Base-by-base conservation (phyloP, 2,113 vertebrate genomes). In the Gambusia holbrooki region DNA sequence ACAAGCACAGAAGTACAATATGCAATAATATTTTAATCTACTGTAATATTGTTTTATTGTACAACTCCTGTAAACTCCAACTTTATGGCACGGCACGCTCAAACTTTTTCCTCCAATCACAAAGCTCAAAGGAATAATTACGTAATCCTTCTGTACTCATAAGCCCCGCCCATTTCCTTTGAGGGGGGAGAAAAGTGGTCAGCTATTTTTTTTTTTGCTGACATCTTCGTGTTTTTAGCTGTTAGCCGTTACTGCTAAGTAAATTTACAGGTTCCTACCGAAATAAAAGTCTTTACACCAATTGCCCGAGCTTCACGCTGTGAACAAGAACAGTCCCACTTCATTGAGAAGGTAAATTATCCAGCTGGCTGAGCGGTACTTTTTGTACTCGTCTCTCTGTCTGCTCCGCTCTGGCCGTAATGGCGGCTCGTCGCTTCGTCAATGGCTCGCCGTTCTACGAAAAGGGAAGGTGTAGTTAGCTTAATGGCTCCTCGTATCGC, bases 401-500 rank as follows among this genome's bases (percentile, higher is more conserved):
- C 66, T 71, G 84, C 83, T 80, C 48, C 69, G 88, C 83, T 71
- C 58, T 79, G 74, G 75, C 74, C 71, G 87, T 92, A 91, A 93
- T 92, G 93, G 93, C 93, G 93, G 91, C 90, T 80, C 25, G 82
- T 66, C 61, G 84, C 91, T 80, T 73, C 89, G 90, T 87, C 84
- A 87, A 74, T 90, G 88, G 83, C 79, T 90, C 88, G 90, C 79
- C 84, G 87, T 80, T 89, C 81, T 84, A 87, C 89, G 92, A 90
- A 88, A 86, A 90, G 90, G 88, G 93, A 94, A 94, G 93, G 93
- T 90, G 93, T 90, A 90, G 88, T 90, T 92, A 89, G 92, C 90
- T 87, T 93, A 94, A 94, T 94, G 93, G 94, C 91, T 93, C 91
- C 91, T 84, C 91, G 93, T 91, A 90, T 91, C 93, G 93, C 94